Base-by-base conservation (phyloP, 2,888 invertebrate genomes). In the Pilophorus perplexus region DNA sequence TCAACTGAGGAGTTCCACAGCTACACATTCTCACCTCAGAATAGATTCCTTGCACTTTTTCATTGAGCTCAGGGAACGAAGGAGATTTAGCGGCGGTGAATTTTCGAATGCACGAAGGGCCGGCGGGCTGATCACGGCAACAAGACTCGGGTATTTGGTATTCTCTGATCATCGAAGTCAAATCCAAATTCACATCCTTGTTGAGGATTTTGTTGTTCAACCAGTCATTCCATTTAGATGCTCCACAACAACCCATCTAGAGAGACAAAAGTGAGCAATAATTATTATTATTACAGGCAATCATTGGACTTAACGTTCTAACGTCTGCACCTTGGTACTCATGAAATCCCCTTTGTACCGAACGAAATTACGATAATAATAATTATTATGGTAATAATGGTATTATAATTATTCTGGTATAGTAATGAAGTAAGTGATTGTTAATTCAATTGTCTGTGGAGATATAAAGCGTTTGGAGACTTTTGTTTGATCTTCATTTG, bases 211-310 rank as follows among this genome's bases (percentile, higher is more conserved):
- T 80, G 70, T 84, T 85, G 14, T 82, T 81, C 62, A 83, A 81
- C 89, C 89, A 90, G 76, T 90, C 89, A 0, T 78, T 77, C 2
- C 88, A 86, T 46, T 83, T 83, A 71, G 83, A 83, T 2, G 87
- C 87, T 20, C 91, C 92, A 75, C 92, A 92, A 74, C 91, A 92
- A 72, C 85, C 78, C 68, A 91, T 79, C 79, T 79, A 28, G 33
- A 33, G 12, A 12, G 33, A 33, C 6, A 33, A 33, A 33, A 33
- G 33, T 33, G 33, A 33, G 12, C 6, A 33, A 33, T n/a, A n/a
- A n/a, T n/a, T n/a, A n/a, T n/a, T n/a, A n/a, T n/a, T n/a, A n/a
- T n/a, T n/a, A n/a, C n/a, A n/a, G n/a, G n/a, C n/a, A n/a, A n/a
- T n/a, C n/a, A n/a, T n/a, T n/a, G n/a, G n/a, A n/a, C n/a, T n/a